Evolutionary conservation across 2,888 invertebrate genomes (phyloP), one percentile per base, ranked within the genome.

Genomic region (Drosophila fungiperda): DNA sequence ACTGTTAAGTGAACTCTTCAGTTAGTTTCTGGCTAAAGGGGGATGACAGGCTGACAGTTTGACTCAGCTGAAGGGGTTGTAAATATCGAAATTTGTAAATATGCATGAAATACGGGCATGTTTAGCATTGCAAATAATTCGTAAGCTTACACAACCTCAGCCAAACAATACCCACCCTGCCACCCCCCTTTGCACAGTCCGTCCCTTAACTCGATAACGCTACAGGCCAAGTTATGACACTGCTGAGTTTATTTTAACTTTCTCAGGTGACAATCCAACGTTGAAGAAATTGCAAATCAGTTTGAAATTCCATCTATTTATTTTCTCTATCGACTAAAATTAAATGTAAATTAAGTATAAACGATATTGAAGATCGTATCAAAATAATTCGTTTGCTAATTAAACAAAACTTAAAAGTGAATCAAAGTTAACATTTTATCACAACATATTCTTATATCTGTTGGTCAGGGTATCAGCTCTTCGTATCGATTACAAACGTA

Each of bases 81-180:
- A 85, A 82, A 89, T 87, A 85, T 87, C 85, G 78, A 89, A 89
- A 87, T 85, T 89, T 87, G 85, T 89, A 87, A 89, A 89, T 89
- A 78, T 86, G 83, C 81, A 86, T 80, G 78, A 87, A 89, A 87
- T 89, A 87, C 83, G 78, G 89, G 77, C 89, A 87, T 87, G 89
- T 87, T 87, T 87, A 84, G 87, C 82, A 89, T 89, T 77, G 82
- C 87, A 89, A 86, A 86, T 89, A 86, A 74, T 84, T 68, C 75
- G 64, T 57, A 54, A 68, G 73, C 70, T 68, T 65, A 52, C 40
- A 42, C 35, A 36, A 17, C 3, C 15, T 20, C 36, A 29, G 29
- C 29, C 1, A 29, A 29, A 26, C 26, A 5, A 0, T 5, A 26
- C 26, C 26, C 26, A 26, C 26, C 20, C 12, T 2, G 3, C 9